Percentiles rank a stretch among this genome's conserved stretches.
Evolutionary conservation across 2,888 invertebrate species (phyloP).

Genomic region (Rhingia rostrata): DNA sequence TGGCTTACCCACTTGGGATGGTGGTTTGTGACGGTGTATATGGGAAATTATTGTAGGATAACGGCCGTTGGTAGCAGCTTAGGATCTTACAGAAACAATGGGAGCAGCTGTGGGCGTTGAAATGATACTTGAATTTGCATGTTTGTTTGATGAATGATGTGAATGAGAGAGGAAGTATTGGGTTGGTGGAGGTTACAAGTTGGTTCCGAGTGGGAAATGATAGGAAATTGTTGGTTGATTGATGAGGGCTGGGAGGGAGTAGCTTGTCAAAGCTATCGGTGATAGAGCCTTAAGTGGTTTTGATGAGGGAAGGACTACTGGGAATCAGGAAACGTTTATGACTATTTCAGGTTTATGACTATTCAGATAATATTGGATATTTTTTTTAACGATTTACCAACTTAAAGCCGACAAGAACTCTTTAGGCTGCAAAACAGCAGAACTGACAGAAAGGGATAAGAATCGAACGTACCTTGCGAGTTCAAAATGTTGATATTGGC

Average conservation of each 20-base stretch:
- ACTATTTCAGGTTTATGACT: too few relatives aligned
- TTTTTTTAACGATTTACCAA: too few relatives aligned
- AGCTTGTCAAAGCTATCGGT: slow-evolving; percentile 1
- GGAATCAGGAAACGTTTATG: too few relatives aligned
- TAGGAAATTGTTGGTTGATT: slow-evolving; percentile 19
- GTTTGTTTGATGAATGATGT: slow-evolving; percentile 45
- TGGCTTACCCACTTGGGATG: background rate
- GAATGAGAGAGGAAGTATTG: slow-evolving; percentile 29
- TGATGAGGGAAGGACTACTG: background rate
- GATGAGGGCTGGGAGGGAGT: background rate
- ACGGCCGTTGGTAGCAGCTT: background rate
- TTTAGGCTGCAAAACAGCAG: too few relatives aligned
- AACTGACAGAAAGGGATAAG: too few relatives aligned
- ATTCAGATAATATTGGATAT: too few relatives aligned
- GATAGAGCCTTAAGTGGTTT: slow-evolving; percentile 12
- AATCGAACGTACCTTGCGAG: too few relatives aligned
- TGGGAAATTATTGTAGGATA: slow-evolving; percentile 14
- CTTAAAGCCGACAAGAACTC: too few relatives aligned
- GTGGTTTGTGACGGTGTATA: background rate
- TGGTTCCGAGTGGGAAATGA: slow-evolving; percentile 20
- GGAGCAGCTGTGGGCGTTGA: slow-evolving; percentile 25
- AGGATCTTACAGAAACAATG: slow-evolving; percentile 1
- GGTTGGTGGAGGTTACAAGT: slow-evolving; percentile 23
- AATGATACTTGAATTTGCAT: slow-evolving; percentile 14
- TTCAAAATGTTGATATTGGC: too few relatives aligned